Base-by-base conservation (phyloP, 2,113 vertebrate species). In the Labeo rohita region DNA sequence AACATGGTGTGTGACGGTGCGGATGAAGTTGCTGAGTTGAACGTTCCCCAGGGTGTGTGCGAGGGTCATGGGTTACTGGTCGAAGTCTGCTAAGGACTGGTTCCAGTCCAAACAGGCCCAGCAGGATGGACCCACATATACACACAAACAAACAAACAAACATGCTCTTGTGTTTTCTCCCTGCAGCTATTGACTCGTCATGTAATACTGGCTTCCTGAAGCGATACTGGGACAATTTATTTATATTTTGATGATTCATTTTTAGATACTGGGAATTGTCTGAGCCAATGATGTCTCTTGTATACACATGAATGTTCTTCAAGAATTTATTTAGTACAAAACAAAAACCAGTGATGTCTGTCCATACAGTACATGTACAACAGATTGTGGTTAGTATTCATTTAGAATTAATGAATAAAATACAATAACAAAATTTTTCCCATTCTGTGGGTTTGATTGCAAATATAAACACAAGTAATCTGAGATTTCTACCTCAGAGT, bases 21-120 rank as follows among this genome's bases (percentile, higher is more conserved):
- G 50, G 81, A 89, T 87, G 18, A 86, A 87, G 78, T 65, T 82
- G 80, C 73, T 68, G 73, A 87, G 49, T 50, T 86, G 85, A 85
- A 56, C 43, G 72, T 23, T 89, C 84, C 81, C 78, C 72, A 1
- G 86, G 83, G 87, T 72, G 63, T 77, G 52, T 45, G 66, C 23
- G 72, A 70, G 63, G 50, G 85, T 86, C 70, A 86, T 73, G 68
- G 86, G 72, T 84, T 72, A 68, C 66, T 74, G 50, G 50, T 77
- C 61, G 47, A 59, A 84, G 70, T 82, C 84, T 82, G 5, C 61
- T 52, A 76, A 84, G 80, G 77, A 66, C 80, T 54, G 66, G 72
- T 86, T 87, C 68, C 63, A 63, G 79, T 80, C 56, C 82, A 85
- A 88, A 85, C 79, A 81, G 75, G 75, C 79, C 70, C 50, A 79